These are phyloP conservation scores for Suncus etruscus DNA, from an alignment of 2,113 vertebrate genomes.

Conservation along the genomic window DNA sequence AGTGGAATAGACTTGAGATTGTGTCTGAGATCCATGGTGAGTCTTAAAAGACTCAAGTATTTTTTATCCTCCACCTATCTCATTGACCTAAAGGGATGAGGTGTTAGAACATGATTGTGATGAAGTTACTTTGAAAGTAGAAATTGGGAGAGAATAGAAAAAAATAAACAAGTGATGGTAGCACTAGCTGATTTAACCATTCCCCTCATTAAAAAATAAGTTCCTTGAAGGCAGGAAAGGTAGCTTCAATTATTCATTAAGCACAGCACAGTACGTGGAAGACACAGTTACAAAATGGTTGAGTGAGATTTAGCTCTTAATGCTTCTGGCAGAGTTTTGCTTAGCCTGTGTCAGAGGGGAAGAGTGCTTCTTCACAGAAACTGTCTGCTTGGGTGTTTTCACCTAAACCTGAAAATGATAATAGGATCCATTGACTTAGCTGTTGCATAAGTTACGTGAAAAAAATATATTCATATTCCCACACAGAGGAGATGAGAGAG, in stretches of 20 bases:
- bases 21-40: not conserved
- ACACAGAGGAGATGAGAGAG: not conserved
- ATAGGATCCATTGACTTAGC: not conserved
- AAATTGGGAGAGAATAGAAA: not conserved
- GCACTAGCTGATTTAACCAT: not conserved
- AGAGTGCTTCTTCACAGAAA: not conserved
- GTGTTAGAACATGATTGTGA: not conserved
- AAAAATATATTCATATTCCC: not conserved
- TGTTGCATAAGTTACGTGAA: constrained; percentile 8
- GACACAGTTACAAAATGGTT: not conserved
- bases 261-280: not conserved
- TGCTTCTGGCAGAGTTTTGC: not conserved
- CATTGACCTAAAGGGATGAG: not conserved
- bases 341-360: not conserved
- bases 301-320: not conserved
- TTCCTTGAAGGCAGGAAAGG: constrained; percentile 8
- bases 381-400: constrained; percentile 12
- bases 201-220: not conserved
- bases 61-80: not conserved
- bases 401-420: not conserved
- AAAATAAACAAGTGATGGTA: not conserved
- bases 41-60: not conserved
- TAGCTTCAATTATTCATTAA: not conserved
- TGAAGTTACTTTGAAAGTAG: constrained; percentile 9
- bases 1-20: not conserved